Percentiles rank a stretch among this genome's conserved stretches.
phyloP scores from a whole-genome alignment of 2,888 invertebrate genomes.

The Emmelina monodactyla region DNA sequence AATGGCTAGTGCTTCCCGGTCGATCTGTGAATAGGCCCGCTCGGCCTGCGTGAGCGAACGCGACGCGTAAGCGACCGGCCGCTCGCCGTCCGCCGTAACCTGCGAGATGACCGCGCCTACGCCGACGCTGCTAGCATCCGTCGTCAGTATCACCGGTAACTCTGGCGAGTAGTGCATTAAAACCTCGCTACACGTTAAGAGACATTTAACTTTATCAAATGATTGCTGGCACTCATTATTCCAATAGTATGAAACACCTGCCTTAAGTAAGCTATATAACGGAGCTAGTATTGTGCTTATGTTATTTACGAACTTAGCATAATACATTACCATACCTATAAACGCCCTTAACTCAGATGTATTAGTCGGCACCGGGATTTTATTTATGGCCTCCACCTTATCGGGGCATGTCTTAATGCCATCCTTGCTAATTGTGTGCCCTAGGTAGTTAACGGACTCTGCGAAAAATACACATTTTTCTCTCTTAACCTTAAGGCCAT shows the following conservation, averaged over 20 bases:
- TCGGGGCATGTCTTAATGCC: conserved; percentile 1
- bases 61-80: conserved; percentile 8
- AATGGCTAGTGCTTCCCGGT: no score
- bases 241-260: conserved; percentile 10
- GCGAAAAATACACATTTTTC: background rate
- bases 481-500: background rate
- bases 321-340: conserved; percentile 12
- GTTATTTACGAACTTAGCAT: conserved; percentile 9
- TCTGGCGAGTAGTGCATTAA: conserved; percentile 10
- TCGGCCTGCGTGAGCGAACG: conserved; percentile 8
- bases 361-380: no score
- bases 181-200: no score
- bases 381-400: no score
- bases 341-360: no score
- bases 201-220: no score
- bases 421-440: background rate
- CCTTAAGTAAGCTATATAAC: conserved; percentile 6
- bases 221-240: conserved; percentile 3
- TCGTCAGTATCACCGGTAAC: conserved; percentile 3
- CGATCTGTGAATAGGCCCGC: conserved; percentile 13
- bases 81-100: conserved; percentile 12
- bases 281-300: conserved; percentile 7
- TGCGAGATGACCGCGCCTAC: no score
- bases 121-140: conserved; percentile 11
- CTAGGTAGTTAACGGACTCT: background rate